Evolutionary conservation across 2,888 invertebrate species (phyloP), one percentile per base, ranked within the genome.

Genomic region (Pachliopta kotzebuea): DNA sequence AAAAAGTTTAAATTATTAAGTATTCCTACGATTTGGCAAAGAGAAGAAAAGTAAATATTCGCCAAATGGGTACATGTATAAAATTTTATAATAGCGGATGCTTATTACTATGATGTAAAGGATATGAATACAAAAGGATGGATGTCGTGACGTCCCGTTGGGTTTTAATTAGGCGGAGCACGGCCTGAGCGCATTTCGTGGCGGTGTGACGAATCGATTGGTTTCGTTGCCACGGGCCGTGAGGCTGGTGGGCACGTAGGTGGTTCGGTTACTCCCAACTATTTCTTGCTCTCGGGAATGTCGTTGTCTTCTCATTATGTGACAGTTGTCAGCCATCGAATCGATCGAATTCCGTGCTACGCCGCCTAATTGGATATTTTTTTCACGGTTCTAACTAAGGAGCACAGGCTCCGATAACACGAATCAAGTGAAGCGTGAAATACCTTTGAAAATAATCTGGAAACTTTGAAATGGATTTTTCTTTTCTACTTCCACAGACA

Each of bases 151-250:
- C 79, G 84, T 85, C 84, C 85, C 85, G 83, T 84, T 83, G 85
- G 77, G 79, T 86, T 88, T 89, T 90, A 89, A 90, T 90, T 90
- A 90, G 87, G 81, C 86, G 81, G 73, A 81, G 84, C 88, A 82
- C 78, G 79, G 80, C 74, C 76, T 75, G 80, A 79, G 82, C 84
- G 86, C 84, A 79, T 88, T 87, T 86, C 71, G 84, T 84, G 72
- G 81, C 81, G 76, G 83, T 85, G 85, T 88, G 88, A 87, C 89
- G 82, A 76, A 90, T 75, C 84, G 79, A 90, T 91, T 83, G 80
- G 90, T 86, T 86, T 80, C 86, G 82, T 83, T 78, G 81, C 83
- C 78, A 80, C 76, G 72, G 77, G 74, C 79, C 72, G 70, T 68
- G 72, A 72, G 73, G 72, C 72, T 72, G 70, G 73, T 74, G 69